These are phyloP conservation scores for Ceramica pisi DNA, from an alignment of 2,888 invertebrate species.

Conservation along the genomic window DNA sequence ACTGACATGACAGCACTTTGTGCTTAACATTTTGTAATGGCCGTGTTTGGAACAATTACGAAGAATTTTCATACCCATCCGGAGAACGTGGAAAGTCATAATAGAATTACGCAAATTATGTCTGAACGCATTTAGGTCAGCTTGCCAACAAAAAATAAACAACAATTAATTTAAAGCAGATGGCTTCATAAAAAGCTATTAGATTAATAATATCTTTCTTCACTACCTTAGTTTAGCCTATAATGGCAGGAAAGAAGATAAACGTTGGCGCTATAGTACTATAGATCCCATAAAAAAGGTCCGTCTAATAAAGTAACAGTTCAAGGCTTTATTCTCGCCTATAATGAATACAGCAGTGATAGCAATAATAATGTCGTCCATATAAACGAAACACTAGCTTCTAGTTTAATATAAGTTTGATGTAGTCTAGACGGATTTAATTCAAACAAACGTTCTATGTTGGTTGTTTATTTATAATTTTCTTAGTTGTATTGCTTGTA, in stretches of 20 bases:
- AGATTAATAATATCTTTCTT: not conserved
- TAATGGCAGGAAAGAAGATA: not conserved
- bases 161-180: not conserved
- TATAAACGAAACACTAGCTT: not conserved
- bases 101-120: not conserved
- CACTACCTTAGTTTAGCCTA: not conserved
- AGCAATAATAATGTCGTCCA: conserved; percentile 12
- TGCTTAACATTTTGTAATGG: conserved; percentile 17
- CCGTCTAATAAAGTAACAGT: conserved; percentile 2
- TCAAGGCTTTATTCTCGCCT: not conserved
- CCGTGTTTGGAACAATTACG: conserved; percentile 31
- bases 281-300: conserved; percentile 32
- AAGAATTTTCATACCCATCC: conserved; percentile 7
- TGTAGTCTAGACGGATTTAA: conserved; percentile 20
- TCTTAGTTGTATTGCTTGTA: not conserved
- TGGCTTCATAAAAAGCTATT: not conserved
- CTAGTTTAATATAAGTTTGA: conserved; percentile 5
- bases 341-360: conserved; percentile 1
- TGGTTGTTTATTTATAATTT: not conserved
- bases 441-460: not conserved
- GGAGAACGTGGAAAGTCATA: not conserved
- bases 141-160: not conserved
- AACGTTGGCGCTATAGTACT: not conserved
- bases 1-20: conserved; percentile 42
- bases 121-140: not conserved